A percentile compares a stretch with the other conserved stretches of the same genome.
Evolutionary conservation across 2,797 vertebrate genomes (phyloP).

Genomic region (Alfaro cultratus): DNA sequence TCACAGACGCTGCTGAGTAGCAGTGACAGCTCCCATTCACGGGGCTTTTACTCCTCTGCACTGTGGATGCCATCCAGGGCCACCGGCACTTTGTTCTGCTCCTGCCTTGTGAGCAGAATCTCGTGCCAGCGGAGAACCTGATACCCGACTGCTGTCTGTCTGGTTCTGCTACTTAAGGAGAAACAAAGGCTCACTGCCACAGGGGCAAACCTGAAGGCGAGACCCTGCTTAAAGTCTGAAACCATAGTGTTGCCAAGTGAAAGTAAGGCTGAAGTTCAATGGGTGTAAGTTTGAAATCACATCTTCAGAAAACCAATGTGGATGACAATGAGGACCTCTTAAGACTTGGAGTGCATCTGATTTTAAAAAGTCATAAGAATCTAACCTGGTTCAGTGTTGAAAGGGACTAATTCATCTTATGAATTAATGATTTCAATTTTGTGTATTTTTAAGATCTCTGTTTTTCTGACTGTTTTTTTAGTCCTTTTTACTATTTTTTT

Average conservation of each 20-base stretch:
- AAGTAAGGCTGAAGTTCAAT: slow-evolving; percentile 59
- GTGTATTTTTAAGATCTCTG: too few relatives aligned
- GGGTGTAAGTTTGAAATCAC: slow-evolving; percentile 48
- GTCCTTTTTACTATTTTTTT: too few relatives aligned
- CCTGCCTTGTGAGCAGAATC: slow-evolving; percentile 54
- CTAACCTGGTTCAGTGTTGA: too few relatives aligned
- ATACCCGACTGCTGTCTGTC: slow-evolving; percentile 50
- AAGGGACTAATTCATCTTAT: too few relatives aligned
- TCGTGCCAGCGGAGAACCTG: slow-evolving; percentile 63
- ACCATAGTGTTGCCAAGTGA: slow-evolving; percentile 47
- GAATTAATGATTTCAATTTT: too few relatives aligned
- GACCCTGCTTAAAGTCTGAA: slow-evolving; percentile 50
- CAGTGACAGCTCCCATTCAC: slow-evolving; percentile 77
- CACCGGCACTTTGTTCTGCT: slow-evolving; percentile 65
- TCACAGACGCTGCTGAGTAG: slow-evolving; percentile 74
- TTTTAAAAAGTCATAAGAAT: neutral
- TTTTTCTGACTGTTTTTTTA: too few relatives aligned
- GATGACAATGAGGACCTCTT: neutral
- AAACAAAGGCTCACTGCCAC: slow-evolving; percentile 49
- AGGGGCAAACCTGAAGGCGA: slow-evolving; percentile 42
- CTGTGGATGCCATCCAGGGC: slow-evolving; percentile 64
- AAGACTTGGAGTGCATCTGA: slow-evolving; percentile 10
- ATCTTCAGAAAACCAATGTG: slow-evolving; percentile 36
- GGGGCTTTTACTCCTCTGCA: slow-evolving; percentile 60
- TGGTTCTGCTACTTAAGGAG: slow-evolving; percentile 49